These are phyloP conservation scores for Ceratina australensis DNA, from an alignment of 1,140 invertebrate species.

Conservation along the genomic window DNA sequence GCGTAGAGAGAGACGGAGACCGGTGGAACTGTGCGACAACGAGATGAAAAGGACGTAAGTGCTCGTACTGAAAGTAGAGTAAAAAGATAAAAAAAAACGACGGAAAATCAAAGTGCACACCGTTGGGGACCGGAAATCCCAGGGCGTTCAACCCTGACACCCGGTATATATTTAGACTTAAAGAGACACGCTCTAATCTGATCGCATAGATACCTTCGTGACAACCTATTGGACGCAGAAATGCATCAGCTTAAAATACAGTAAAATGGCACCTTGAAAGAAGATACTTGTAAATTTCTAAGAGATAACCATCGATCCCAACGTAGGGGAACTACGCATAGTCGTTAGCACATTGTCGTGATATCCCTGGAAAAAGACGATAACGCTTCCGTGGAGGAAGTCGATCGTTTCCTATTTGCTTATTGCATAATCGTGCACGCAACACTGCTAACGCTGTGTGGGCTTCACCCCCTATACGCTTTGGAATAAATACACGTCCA, in stretches of 20 bases:
- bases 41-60: constrained; percentile 46
- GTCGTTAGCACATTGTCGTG: constrained; percentile 33
- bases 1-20: constrained; percentile 53
- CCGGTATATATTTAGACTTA: constrained; percentile 75
- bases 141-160: constrained; percentile 76
- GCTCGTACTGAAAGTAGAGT: constrained; percentile 55
- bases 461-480: constrained; percentile 16
- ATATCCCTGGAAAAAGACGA: constrained; percentile 39
- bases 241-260: not conserved
- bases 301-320: constrained; percentile 16
- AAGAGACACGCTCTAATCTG: constrained; percentile 69
- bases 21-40: constrained; percentile 39
- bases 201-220: constrained; percentile 54
- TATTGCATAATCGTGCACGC: constrained; percentile 62
- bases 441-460: constrained; percentile 25
- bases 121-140: constrained; percentile 75
- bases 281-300: not conserved
- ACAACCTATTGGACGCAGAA: not conserved
- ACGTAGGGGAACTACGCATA: constrained; percentile 1
- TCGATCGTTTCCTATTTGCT: constrained; percentile 61
- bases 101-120: constrained; percentile 64
- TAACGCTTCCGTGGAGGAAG: constrained; percentile 59
- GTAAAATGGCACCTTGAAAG: not conserved
- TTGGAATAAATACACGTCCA: constrained; percentile 11
- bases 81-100: constrained; percentile 51